These are phyloP conservation scores for Phrixothrix hirtus DNA, from an alignment of 2,888 invertebrate genomes.

Conservation along the genomic window DNA sequence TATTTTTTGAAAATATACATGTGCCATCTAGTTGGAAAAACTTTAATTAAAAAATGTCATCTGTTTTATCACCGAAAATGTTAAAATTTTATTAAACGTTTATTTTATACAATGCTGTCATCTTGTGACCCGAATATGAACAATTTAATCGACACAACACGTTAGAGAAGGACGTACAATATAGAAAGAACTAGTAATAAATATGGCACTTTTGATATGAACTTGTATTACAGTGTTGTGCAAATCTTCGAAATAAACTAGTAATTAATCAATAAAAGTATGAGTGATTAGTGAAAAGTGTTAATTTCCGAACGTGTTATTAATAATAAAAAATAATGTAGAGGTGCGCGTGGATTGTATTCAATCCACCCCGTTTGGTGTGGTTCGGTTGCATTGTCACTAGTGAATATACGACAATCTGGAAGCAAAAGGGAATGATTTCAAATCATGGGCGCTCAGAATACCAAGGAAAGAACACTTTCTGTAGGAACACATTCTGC, in stretches of 20 bases:
- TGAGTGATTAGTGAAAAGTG: constrained; percentile 11
- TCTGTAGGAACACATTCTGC: constrained; percentile 71
- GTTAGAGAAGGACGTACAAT: constrained; percentile 50
- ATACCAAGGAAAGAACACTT: constrained; percentile 86
- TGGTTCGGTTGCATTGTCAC: constrained; percentile 44
- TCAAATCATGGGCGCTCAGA: constrained; percentile 86
- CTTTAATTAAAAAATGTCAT: background rate
- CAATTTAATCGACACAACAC: constrained; percentile 63
- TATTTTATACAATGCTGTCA: constrained; percentile 41
- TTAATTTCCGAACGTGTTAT: constrained; percentile 30
- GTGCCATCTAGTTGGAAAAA: background rate
- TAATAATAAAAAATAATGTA: constrained; percentile 41
- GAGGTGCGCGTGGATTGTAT: constrained; percentile 33
- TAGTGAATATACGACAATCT: constrained; percentile 51
- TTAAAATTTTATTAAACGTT: too few relatives aligned
- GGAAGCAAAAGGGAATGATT: constrained; percentile 55
- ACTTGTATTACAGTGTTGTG: constrained; percentile 54
- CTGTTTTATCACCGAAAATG: background rate
- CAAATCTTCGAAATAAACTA: constrained; percentile 42
- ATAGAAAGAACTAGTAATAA: constrained; percentile 40
- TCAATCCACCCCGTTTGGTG: constrained; percentile 48
- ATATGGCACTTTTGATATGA: constrained; percentile 49
- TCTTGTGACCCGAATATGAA: constrained; percentile 47
- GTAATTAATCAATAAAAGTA: constrained; percentile 43
- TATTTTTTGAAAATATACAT: background rate